Evolutionary conservation across 53 echinoderm and acorn worm genomes (phyloP), one percentile per base, ranked within the genome.

Genomic region (Arbacia lixula): DNA sequence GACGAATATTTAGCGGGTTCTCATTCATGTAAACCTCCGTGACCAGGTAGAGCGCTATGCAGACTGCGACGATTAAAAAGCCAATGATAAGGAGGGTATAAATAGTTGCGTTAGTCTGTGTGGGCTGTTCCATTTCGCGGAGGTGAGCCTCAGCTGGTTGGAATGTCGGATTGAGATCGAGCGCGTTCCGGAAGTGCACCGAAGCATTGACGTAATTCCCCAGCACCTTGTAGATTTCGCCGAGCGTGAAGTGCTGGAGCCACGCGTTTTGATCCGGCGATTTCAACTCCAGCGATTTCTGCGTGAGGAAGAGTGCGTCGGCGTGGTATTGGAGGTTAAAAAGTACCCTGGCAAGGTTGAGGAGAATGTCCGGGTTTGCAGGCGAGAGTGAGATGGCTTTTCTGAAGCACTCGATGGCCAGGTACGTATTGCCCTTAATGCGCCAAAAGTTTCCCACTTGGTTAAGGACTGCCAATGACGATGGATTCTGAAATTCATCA

Each of bases 371-470:
- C 16, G 98, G 98, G 40, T 98, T 92, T 29, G 90, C 79, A 28
- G 98, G 98, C 17, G 91, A 74, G 24, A 98, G 76, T 31, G 86
- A 82, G 21, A 98, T 71, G 3, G 98, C 98, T 66, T 98, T 98
- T 5, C 98, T 87, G 57, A 98, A 98, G 40, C 98, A 98, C 87
- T 98, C 98, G 12, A 98, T 88, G 26, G 98, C 98, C 31, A 98
- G 84, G 5, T 90, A 78, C 0, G 98, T 98, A 50, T 90, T 94
- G 46, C 98, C 98, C 68, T 94, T 94, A 36, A 98, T 91, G 34
- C 98, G 49, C 98, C 98, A 98, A 76, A 88, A 98, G 77, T 98
- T 98, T n/a, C 94, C 98, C 21, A 94, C 98, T 90, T 94, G 94
- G 73, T 98, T 98, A 34, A 98, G 74, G 42, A 98, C 94, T 36